phyloP scores from a whole-genome alignment of 2,113 vertebrate genomes.

The Fulmarus glacialis region DNA sequence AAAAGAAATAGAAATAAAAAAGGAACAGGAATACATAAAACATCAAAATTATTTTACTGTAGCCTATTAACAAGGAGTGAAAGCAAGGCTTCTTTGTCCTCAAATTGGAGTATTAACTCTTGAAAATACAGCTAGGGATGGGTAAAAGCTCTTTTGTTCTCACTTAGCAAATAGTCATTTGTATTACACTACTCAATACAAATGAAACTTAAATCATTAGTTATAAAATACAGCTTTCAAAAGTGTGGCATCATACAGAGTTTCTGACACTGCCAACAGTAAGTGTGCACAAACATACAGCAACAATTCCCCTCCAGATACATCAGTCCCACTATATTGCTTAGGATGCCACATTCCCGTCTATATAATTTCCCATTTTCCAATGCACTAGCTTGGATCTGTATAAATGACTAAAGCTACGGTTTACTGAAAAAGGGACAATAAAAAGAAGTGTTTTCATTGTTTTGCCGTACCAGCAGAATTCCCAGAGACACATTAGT shows the following conservation, averaged over 20 bases:
- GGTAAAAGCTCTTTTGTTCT: not conserved
- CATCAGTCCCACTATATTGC: not conserved
- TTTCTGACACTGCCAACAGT: not conserved
- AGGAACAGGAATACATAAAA: not conserved
- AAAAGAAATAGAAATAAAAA: not conserved
- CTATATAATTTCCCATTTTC: not conserved
- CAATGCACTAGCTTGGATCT: not conserved
- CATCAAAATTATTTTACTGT: not conserved
- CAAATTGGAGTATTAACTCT: not conserved
- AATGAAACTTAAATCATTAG: not conserved
- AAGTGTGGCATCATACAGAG: not conserved
- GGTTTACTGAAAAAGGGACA: not conserved
- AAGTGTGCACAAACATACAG: not conserved
- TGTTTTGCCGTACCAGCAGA: not conserved
- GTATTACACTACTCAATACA: not conserved
- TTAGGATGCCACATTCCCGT: not conserved
- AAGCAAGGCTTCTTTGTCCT: constrained; percentile 4
- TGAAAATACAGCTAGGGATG: not conserved
- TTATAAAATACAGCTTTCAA: not conserved
- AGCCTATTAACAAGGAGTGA: not conserved
- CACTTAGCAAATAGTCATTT: not conserved
- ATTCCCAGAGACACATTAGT: not conserved
- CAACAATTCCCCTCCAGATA: not conserved
- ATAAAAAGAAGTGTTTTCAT: not conserved
- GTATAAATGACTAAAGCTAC: not conserved